Percentiles rank a stretch among this genome's conserved stretches.
These are phyloP conservation scores for Oncorhynchus nerka DNA, from an alignment of 2,113 vertebrate species.

Conservation along the genomic window DNA sequence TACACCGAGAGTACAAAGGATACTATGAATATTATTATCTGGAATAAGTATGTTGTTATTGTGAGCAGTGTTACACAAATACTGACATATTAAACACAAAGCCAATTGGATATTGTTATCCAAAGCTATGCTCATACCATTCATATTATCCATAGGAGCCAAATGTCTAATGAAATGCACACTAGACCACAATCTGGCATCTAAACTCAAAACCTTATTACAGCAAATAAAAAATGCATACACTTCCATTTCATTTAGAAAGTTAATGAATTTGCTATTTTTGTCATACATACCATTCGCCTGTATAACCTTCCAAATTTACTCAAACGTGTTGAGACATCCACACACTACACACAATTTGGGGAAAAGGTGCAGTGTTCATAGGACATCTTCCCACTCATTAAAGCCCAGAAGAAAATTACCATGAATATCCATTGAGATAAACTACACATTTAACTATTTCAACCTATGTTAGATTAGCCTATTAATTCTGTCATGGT, in stretches of 20 bases:
- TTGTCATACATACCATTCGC: slow-evolving; percentile 21
- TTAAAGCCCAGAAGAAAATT: not conserved
- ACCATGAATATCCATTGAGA: not conserved
- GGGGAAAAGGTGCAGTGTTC: not conserved
- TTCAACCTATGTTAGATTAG: not conserved
- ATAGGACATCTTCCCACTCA: not conserved
- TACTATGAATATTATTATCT: not conserved
- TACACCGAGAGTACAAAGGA: not conserved
- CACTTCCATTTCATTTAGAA: slow-evolving; percentile 8
- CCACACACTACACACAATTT: not conserved
- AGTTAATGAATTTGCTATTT: slow-evolving; percentile 8
- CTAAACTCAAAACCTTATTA: not conserved
- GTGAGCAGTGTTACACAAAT: not conserved
- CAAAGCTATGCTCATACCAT: not conserved
- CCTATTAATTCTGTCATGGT: not conserved
- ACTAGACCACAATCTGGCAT: not conserved
- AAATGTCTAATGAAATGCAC: too few species aligned
- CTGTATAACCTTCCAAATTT: slow-evolving; percentile 4
- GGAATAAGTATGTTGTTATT: not conserved
- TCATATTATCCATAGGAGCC: not conserved
- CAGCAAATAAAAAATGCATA: not conserved
- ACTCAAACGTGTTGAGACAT: slow-evolving; percentile 5
- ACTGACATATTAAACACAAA: not conserved
- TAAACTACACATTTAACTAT: not conserved
- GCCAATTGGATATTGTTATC: not conserved